phyloP scores from a whole-genome alignment of 2,113 vertebrate genomes.

The Recurvirostra avosetta region DNA sequence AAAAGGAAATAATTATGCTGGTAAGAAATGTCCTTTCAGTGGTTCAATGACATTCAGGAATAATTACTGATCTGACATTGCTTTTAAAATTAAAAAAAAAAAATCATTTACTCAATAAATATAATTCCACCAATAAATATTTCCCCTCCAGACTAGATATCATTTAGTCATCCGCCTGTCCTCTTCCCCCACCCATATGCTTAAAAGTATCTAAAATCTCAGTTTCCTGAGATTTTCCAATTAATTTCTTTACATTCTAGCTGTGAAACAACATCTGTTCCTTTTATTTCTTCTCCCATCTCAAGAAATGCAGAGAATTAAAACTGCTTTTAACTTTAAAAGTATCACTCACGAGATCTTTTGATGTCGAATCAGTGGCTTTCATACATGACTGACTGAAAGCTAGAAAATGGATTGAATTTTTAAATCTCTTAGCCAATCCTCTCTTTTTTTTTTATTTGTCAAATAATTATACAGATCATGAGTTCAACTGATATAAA shows the following conservation, averaged over 20 bases:
- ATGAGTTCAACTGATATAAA: background rate
- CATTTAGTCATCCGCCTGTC: background rate
- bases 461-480: background rate
- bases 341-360: background rate
- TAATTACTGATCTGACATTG: background rate
- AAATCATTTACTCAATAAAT: background rate
- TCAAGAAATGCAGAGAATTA: background rate
- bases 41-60: background rate
- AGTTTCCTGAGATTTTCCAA: background rate
- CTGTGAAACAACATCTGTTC: background rate
- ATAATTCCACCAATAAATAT: background rate
- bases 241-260: background rate
- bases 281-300: background rate
- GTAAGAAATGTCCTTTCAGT: background rate
- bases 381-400: background rate
- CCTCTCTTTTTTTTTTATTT: background rate
- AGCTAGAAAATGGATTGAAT: background rate
- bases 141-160: background rate
- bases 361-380: background rate
- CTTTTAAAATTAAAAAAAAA: background rate
- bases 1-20: background rate
- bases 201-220: background rate
- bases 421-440: background rate
- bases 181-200: fast-evolving
- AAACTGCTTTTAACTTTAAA: background rate